phyloP scores from a whole-genome alignment of 2,888 invertebrate genomes.

The Phalangium opilio region DNA sequence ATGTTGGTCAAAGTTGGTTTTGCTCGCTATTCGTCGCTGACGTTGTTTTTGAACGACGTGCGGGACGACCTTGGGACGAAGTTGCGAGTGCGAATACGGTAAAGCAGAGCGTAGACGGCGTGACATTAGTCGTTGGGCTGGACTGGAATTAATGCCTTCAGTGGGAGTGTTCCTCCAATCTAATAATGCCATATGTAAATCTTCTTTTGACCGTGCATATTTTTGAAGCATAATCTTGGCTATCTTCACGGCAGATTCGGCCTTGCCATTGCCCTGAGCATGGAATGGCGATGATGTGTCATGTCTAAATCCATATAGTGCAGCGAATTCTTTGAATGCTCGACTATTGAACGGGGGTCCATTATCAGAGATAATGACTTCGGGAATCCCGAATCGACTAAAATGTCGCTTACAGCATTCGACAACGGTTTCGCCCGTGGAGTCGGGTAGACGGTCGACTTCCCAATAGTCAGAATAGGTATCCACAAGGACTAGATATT shows the following conservation, averaged over 20 bases:
- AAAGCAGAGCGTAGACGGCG: no score
- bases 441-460: neutral
- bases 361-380: neutral
- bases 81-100: no score
- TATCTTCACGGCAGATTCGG: neutral
- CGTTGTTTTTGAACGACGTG: no score
- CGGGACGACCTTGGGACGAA: no score
- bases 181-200: constrained; percentile 2
- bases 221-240: constrained; percentile 1
- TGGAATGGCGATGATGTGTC: neutral
- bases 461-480: constrained; percentile 5
- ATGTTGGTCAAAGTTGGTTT: no score
- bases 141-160: no score
- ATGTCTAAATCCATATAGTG: neutral
- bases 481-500: constrained; percentile 2
- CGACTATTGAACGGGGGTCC: constrained; percentile 1
- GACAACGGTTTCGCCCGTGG: constrained; percentile 1
- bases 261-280: constrained; percentile 2
- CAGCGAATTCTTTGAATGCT: neutral
- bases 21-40: no score
- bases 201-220: constrained; percentile 1
- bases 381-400: constrained; percentile 2
- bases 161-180: no score
- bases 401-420: constrained; percentile 2
- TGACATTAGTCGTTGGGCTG: no score